Evolutionary conservation across 1,140 invertebrate genomes (phyloP), one percentile per base, ranked within the genome.

Genomic region (Cydia strobilella): DNA sequence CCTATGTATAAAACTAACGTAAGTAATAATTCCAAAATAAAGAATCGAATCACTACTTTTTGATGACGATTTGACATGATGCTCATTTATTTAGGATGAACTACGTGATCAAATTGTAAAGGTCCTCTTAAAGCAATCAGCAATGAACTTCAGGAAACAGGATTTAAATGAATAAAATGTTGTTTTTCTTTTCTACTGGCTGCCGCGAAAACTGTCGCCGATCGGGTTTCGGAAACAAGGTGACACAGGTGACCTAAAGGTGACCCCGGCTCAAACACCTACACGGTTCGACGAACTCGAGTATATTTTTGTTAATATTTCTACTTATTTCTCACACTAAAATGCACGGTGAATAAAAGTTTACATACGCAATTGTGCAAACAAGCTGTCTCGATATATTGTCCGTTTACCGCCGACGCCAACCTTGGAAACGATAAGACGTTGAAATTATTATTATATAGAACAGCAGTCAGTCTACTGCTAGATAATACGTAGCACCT

Each of bases 161-260:
- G 20, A n/a, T 18, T n/a, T n/a, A 20, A 78, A 76, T 78, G 75
- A 83, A 81, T 80, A 76, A 79, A 77, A 82, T 69, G 59, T 76
- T 76, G 74, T 69, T 69, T 15, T 69, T 69, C 25, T 69, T 69
- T 35, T 59, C 54, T 59, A 35, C 31, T 69, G 4, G 31, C 18
- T 39, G 6, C n/a, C 31, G 83, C 84, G 84, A 88, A 86, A 89
- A 86, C 81, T 85, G 86, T 84, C 84, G 86, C 84, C 85, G 81
- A 89, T 91, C 86, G 87, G 88, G 85, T 90, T 90, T 89, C 81
- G 82, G 85, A 85, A 89, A 82, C 86, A 90, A 91, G 87, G 90
- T 91, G 88, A 91, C 90, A 88, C 82, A 79, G 76, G 82, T 82
- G 88, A 89, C 87, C 88, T 82, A 76, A 86, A 89, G 88, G 88